phyloP scores from a whole-genome alignment of 2,113 vertebrate species.

The Zosterops pallidus region DNA sequence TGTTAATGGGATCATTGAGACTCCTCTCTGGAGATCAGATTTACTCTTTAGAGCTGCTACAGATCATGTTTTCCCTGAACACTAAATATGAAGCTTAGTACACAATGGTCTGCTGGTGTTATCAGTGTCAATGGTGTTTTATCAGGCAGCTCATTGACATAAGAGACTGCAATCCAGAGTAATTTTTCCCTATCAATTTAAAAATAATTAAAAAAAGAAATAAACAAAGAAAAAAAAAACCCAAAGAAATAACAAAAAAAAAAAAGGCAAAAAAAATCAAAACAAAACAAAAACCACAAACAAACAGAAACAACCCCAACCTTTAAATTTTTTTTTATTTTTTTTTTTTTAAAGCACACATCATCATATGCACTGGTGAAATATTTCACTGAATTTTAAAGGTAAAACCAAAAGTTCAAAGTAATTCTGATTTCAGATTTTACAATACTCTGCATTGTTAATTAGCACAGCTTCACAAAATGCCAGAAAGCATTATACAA shows the following conservation, averaged over 20 bases:
- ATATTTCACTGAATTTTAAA: neutral
- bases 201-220: no score
- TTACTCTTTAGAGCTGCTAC: neutral
- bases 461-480: neutral
- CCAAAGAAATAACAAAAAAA: no score
- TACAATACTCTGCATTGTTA: neutral
- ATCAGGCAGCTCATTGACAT: neutral
- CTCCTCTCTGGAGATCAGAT: constrained; percentile 22
- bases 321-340: neutral
- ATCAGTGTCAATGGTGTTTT: neutral
- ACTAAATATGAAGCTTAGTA: neutral
- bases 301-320: neutral
- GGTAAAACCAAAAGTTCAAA: neutral
- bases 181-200: neutral
- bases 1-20: constrained; percentile 57
- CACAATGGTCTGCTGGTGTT: neutral
- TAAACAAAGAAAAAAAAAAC: neutral
- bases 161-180: neutral
- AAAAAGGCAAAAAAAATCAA: neutral
- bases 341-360: neutral
- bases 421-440: neutral
- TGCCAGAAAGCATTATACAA: neutral
- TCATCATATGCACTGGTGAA: neutral
- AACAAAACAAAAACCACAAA: neutral
- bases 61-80: constrained; percentile 27